Percentiles rank a stretch among this genome's conserved stretches.
phyloP scores from a whole-genome alignment of 2,113 vertebrate species.

The Myocastor coypus region DNA sequence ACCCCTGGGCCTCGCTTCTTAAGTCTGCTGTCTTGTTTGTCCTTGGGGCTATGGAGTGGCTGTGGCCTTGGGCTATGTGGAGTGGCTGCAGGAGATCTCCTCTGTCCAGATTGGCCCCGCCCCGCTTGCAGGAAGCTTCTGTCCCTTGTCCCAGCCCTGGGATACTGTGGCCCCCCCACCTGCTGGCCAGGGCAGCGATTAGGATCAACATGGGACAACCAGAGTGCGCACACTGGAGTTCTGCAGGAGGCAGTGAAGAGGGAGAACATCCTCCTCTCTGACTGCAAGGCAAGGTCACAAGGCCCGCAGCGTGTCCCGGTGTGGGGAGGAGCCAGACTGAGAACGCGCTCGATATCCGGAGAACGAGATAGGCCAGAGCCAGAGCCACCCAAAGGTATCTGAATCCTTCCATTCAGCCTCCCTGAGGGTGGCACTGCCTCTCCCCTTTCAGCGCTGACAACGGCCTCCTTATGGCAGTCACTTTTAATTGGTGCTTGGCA shows the following conservation, averaged over 20 bases:
- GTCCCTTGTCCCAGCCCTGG: neutral
- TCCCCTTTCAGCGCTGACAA: neutral
- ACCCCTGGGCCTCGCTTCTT: neutral
- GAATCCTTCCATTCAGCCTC: constrained; percentile 20
- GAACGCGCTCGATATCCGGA: neutral
- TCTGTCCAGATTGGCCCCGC: neutral
- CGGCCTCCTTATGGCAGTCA: neutral
- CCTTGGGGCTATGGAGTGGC: neutral
- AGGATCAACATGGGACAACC: neutral
- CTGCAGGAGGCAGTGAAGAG: neutral
- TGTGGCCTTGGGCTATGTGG: neutral
- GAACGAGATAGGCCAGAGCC: neutral
- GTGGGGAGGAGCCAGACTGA: neutral
- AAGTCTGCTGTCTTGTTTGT: neutral
- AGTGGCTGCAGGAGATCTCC: neutral
- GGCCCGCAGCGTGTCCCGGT: neutral
- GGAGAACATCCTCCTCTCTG: neutral
- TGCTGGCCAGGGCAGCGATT: neutral
- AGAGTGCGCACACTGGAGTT: neutral
- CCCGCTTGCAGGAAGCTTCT: neutral
- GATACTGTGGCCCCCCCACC: neutral
- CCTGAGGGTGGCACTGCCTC: neutral
- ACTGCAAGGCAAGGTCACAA: neutral
- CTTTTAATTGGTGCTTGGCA: neutral
- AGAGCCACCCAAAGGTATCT: neutral